Percentiles rank a stretch among this genome's conserved stretches.
phyloP scores from a whole-genome alignment of 2,113 vertebrate species.

The Prionailurus viverrinus region DNA sequence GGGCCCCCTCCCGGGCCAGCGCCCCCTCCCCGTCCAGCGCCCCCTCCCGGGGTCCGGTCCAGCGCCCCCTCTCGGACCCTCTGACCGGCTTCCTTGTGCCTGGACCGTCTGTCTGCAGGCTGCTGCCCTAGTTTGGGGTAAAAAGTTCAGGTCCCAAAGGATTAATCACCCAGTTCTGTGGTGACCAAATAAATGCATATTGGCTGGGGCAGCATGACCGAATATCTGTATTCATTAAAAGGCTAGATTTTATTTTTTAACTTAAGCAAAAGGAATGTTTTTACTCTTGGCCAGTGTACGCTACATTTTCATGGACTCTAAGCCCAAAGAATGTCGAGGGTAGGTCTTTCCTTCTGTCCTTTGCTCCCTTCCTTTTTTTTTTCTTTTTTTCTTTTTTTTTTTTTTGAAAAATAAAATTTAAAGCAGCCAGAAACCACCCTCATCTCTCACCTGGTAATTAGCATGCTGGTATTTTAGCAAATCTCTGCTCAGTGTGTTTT shows the following conservation, averaged over 20 bases:
- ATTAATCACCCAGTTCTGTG: background rate
- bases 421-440: background rate
- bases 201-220: background rate
- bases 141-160: background rate
- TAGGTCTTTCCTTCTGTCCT: background rate
- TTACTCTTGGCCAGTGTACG: background rate
- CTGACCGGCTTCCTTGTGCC: fast-evolving
- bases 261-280: background rate
- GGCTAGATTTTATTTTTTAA: background rate
- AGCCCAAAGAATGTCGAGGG: background rate
- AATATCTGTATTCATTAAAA: background rate
- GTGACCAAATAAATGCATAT: background rate
- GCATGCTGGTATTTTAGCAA: background rate
- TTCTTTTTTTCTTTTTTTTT: background rate
- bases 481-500: background rate
- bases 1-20: no score
- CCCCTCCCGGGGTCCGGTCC: background rate
- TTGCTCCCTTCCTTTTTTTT: background rate
- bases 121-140: background rate
- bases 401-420: background rate
- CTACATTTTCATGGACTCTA: background rate
- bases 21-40: background rate
- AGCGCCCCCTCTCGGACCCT: background rate
- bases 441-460: background rate
- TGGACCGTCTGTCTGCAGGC: no score